These are phyloP conservation scores for Phenganax stokvisi DNA, from an alignment of 92 coral and sea anemone species.

Conservation along the genomic window DNA sequence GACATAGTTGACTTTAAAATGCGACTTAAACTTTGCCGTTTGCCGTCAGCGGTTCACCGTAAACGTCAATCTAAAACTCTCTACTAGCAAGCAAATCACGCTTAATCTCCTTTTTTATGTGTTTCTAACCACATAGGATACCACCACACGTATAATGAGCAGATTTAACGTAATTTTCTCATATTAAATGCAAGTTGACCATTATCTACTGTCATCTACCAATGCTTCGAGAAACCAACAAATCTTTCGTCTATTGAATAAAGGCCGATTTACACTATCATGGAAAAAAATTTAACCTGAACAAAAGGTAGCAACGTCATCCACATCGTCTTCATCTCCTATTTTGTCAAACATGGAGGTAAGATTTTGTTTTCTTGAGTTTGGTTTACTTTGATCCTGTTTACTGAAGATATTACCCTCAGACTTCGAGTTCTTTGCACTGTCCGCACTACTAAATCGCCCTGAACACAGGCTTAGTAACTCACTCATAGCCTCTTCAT, in stretches of 20 bases:
- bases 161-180: too few relatives aligned
- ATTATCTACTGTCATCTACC: too few relatives aligned
- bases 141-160: too few relatives aligned
- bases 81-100: too few relatives aligned
- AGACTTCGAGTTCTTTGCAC: neutral
- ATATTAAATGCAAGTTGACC: neutral
- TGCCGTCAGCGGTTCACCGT: too few relatives aligned
- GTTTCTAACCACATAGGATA: too few relatives aligned
- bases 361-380: conserved; percentile 19
- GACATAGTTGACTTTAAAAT: too few relatives aligned
- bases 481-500: neutral
- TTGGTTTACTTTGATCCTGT: neutral
- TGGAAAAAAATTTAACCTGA: conserved; percentile 18
- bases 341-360: conserved; percentile 33
- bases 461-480: conserved; percentile 7
- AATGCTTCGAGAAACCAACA: too few relatives aligned
- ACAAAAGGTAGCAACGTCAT: conserved; percentile 16
- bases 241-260: neutral
- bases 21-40: too few relatives aligned
- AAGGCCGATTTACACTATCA: neutral
- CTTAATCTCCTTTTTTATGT: too few relatives aligned
- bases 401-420: conserved; percentile 23
- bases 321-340: conserved; percentile 11
- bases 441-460: conserved; percentile 12
- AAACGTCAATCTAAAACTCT: too few relatives aligned